phyloP scores from a whole-genome alignment of 2,113 vertebrate genomes.

The Pogonocichla stellata region DNA sequence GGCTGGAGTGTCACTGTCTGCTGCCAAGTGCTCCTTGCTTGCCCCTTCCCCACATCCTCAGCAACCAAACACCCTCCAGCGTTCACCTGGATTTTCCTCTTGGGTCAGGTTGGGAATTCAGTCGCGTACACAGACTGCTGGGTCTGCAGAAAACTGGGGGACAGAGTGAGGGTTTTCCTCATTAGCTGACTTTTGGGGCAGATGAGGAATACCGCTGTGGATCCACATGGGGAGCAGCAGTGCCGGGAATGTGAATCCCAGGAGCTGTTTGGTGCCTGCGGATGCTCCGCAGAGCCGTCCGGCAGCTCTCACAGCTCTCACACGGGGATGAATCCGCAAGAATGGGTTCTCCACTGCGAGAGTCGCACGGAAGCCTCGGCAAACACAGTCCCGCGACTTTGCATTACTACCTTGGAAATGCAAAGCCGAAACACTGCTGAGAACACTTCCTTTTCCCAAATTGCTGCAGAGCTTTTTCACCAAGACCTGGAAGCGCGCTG shows the following conservation, averaged over 20 bases:
- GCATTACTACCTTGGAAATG: neutral
- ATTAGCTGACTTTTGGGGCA: neutral
- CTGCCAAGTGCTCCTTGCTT: neutral
- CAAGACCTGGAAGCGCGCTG: neutral
- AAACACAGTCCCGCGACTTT: neutral
- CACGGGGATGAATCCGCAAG: neutral
- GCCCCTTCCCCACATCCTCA: neutral
- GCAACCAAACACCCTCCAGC: neutral
- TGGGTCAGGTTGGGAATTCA: neutral
- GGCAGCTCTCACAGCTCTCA: neutral
- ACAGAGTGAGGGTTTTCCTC: neutral
- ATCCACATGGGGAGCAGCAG: neutral
- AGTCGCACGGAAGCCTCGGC: neutral
- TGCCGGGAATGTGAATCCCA: neutral
- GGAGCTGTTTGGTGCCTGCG: neutral
- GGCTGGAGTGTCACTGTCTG: neutral
- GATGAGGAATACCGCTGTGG: neutral
- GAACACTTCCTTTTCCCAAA: neutral
- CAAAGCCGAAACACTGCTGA: neutral
- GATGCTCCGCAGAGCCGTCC: neutral
- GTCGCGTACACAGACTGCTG: neutral
- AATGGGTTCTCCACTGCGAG: neutral
- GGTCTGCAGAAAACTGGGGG: neutral
- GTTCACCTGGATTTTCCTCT: neutral
- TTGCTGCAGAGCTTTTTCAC: neutral